Evolutionary conservation across 1,140 invertebrate genomes (phyloP), one percentile per base, ranked within the genome.

Genomic region (Monochamus saltuarius): DNA sequence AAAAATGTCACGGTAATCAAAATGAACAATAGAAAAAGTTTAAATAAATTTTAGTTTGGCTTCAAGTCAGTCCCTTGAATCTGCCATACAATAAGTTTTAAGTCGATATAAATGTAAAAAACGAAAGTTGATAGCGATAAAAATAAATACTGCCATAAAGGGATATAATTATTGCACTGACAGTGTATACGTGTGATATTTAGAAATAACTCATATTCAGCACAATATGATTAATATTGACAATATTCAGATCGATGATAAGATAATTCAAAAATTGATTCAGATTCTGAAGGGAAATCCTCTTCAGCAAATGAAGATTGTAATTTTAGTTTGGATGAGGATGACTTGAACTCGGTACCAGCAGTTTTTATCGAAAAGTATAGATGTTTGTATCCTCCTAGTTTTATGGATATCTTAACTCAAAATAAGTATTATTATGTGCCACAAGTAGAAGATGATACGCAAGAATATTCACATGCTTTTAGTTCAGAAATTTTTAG

Each of bases 391-490:
- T 81, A 88, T 59, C 83, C 88, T 1, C 69, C 80, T 2, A 82
- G 80, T 64, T 85, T 88, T 65, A 80, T 91, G 36, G 88, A 92
- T 73, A 81, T 90, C 1, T 68, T 87, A 43, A 79, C 81, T 16
- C 77, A 85, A 39, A 82, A 84, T 59, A 77, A 85, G 40, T 85
- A 87, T 66, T 83, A 91, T 60, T 80, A 79, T 19, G 43, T 45
- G 17, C 83, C 86, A 11, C 90, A 93, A 79, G 82, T 92, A 8
- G 91, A 94, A 76, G 82, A 90, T 67, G 82, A 84, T 65, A 70
- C 71, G 3, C 73, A 80, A 19, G 72, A 79, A 7, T 83, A 87
- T 58, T 80, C 86, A n/a, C 84, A 85, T 63, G 60, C 77, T 14
- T 81, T 85, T 61, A 80, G 84, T 35, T 70, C 87, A 46, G 79